phyloP scores from a whole-genome alignment of 2,888 invertebrate genomes.

The Galerucella pusilla region DNA sequence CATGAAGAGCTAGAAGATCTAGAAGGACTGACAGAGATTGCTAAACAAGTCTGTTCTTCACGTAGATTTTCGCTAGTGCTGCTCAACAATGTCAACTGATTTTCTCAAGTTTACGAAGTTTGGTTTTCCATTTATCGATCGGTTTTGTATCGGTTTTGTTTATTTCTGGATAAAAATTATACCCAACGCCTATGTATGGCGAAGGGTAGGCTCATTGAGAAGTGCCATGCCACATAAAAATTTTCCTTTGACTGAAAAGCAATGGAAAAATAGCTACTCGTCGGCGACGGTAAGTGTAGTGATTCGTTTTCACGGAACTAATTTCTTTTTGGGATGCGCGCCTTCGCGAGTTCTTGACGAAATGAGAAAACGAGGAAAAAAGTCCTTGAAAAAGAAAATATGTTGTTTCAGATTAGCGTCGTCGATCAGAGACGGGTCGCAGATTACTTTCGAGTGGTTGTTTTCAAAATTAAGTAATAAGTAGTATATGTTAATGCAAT shows the following conservation, averaged over 20 bases:
- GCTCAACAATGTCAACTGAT: no score
- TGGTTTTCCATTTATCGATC: neutral
- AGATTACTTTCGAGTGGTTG: slow-evolving; percentile 24
- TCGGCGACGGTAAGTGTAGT: slow-evolving; percentile 26
- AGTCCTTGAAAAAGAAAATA: slow-evolving; percentile 24
- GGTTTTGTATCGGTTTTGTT: neutral
- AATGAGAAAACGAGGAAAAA: slow-evolving; percentile 28
- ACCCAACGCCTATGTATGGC: neutral
- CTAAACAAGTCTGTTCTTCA: no score
- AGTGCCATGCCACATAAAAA: slow-evolving; percentile 20
- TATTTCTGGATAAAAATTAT: slow-evolving; percentile 22
- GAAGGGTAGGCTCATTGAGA: slow-evolving; percentile 14
- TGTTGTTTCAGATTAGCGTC: slow-evolving; percentile 32
- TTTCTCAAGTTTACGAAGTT: no score
- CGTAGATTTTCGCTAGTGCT: no score
- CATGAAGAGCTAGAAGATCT: no score
- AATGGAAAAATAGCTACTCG: slow-evolving; percentile 23
- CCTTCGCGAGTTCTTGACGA: slow-evolving; percentile 28
- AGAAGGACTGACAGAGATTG: no score
- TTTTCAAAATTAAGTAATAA: slow-evolving; percentile 24
- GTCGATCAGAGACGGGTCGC: slow-evolving; percentile 20
- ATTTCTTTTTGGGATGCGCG: slow-evolving; percentile 21
- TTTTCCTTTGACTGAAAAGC: slow-evolving; percentile 7
- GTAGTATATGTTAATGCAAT: no score
- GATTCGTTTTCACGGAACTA: slow-evolving; percentile 33